Percentiles rank a stretch among this genome's conserved stretches.
Conservation (phyloP, 2,797 vertebrate genomes). For the Dryobates pubescens region DNA sequence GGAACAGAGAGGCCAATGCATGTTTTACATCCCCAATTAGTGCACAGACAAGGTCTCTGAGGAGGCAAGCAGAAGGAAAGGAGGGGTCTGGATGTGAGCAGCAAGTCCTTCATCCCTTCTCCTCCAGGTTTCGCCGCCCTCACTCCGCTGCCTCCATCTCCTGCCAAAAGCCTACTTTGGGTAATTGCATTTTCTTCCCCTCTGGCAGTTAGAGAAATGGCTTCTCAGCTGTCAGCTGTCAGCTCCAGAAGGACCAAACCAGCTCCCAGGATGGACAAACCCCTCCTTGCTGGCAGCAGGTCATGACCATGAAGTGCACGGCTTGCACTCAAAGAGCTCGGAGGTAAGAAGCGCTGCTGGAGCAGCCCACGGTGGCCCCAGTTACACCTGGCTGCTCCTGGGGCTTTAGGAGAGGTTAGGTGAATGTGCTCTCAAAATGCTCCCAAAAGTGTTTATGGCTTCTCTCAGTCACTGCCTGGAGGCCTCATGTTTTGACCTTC, state of each 20-base stretch:
- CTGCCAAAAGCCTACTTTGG: constrained; percentile 25
- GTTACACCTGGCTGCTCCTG: not conserved
- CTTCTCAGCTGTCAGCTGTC: not conserved
- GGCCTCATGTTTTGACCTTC: not conserved
- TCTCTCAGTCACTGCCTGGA: not conserved
- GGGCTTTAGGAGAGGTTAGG: not conserved
- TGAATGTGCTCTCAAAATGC: not conserved
- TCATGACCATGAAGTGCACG: accelerated
- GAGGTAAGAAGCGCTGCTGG: not conserved
- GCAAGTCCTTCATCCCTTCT: not conserved
- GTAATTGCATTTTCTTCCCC: constrained; percentile 14
- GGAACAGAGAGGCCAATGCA: not conserved
- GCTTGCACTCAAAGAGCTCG: accelerated
- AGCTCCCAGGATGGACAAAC: not conserved
- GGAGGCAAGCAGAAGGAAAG: not conserved
- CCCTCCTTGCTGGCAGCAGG: not conserved
- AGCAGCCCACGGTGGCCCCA: not conserved
- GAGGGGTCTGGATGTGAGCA: not conserved
- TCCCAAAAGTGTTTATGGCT: not conserved
- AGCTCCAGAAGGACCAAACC: not conserved
- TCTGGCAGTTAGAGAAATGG: not conserved
- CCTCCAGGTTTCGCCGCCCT: not conserved
- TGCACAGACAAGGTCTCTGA: not conserved
- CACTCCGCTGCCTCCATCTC: accelerated
- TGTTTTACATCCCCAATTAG: constrained; percentile 21